Percentiles rank a stretch among this genome's conserved stretches.
Evolutionary conservation across 2,797 vertebrate species (phyloP).

Genomic region (Sandelia bainsii): DNA sequence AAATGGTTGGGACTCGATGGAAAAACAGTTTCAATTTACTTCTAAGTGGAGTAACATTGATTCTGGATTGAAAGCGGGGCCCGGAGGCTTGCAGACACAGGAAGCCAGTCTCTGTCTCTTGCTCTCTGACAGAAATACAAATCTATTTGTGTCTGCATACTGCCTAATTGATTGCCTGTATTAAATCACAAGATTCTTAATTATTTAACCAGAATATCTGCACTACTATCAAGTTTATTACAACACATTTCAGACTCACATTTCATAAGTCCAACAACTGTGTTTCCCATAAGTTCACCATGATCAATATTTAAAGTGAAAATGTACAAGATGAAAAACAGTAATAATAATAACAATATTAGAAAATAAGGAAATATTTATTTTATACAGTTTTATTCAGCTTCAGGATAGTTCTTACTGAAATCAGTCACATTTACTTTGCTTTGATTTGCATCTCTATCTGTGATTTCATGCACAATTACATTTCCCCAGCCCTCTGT

Average conservation of each 20-base stretch:
- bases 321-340: not conserved
- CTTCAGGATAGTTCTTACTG: not conserved
- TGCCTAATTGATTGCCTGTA: conserved; percentile 40
- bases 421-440: not conserved
- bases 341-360: no score
- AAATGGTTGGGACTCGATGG: conserved; percentile 75
- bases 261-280: not conserved
- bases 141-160: conserved; percentile 41
- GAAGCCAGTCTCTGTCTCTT: conserved; percentile 17
- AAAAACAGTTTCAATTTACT: conserved; percentile 84
- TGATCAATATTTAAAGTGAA: not conserved
- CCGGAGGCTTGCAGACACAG: conserved; percentile 61
- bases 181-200: conserved; percentile 46
- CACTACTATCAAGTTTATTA: not conserved
- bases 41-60: conserved; percentile 81
- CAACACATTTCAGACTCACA: not conserved
- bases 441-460: not conserved
- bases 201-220: conserved; percentile 25
- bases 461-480: no score
- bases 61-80: conserved; percentile 73
- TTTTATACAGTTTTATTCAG: no score
- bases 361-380: not conserved
- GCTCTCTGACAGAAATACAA: conserved; percentile 38
- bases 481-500: no score
- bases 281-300: not conserved